Base-by-base conservation (phyloP, 1,140 invertebrate species). In the Pogonomyrmex californicus region DNA sequence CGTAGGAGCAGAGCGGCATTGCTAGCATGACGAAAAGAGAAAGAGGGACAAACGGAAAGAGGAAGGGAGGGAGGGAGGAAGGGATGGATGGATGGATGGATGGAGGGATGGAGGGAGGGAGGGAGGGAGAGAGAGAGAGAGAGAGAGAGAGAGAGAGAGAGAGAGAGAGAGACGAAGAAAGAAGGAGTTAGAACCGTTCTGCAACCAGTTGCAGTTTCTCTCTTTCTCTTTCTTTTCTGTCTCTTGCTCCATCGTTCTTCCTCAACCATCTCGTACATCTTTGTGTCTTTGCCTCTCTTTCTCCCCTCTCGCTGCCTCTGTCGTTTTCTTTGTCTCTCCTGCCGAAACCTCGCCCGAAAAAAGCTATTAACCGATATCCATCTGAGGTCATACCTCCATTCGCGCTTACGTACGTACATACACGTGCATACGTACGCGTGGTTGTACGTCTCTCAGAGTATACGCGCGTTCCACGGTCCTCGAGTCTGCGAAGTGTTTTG, bases 281-380 rank as follows among this genome's bases (percentile, higher is more conserved):
- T 4, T 44, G 71, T 10, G 56, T 30, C 14, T 14, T 36, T 12
- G n/a, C 68, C 56, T 70, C 14, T 66, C 62, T 68, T 1, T 47
- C 33, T 66, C 62, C 14, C 14, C n/a, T 78, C 54, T 62, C 56
- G 3, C 17, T 41, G 38, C n/a, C 78, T 85, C 54, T 33, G 10
- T 83, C 33, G 3, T 30, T 41, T 38, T n/a, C 78, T 85, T 47
- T 33, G 10, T 83, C 33, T 41, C 77, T 58, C 87, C 17, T 14
- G 71, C 47, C 30, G 81, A 65, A 85, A 82, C 63, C 89, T 90
- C 83, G 85, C 4, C 47, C 85, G 87, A 91, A 91, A 94, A 94
- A 94, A 94, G 93, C 93, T 94, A 94, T 94, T 94, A 94, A 94
- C 93, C 94, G 94, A 94, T 94, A 94, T 94, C 89, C 92, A 94